Evolutionary conservation across 1,140 invertebrate genomes (phyloP).

Genomic region (Augochlora pura): DNA sequence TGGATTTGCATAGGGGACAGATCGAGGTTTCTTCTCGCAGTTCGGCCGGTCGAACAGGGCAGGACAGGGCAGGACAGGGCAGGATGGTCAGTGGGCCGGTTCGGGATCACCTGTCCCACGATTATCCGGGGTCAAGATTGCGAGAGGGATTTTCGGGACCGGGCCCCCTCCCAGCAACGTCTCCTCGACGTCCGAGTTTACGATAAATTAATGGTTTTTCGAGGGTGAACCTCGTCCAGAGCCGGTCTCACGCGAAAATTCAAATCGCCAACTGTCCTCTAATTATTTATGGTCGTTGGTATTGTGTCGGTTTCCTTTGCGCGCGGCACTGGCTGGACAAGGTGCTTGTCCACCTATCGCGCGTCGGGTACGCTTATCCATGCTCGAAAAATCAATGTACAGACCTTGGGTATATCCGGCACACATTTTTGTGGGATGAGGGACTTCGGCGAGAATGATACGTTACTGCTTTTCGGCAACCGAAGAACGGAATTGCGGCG

Average conservation of each 20-base stretch:
- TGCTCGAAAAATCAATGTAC: no score
- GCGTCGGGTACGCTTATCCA: no score
- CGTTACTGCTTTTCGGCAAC: no score
- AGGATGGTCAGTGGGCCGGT: slow-evolving; percentile 68
- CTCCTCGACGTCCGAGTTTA: slow-evolving; percentile 63
- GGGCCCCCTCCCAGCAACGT: slow-evolving; percentile 28
- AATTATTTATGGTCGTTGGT: slow-evolving; percentile 68
- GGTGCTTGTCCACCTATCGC: no score
- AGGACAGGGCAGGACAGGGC: not conserved
- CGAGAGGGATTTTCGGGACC: slow-evolving; percentile 49
- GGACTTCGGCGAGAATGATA: no score
- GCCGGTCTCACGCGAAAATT: slow-evolving; percentile 62
- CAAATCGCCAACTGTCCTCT: slow-evolving; percentile 59
- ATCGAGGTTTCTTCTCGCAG: slow-evolving; percentile 48
- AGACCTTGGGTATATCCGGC: no score
- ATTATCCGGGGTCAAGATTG: slow-evolving; percentile 77
- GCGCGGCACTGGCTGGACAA: not conserved
- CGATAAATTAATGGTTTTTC: slow-evolving; percentile 76
- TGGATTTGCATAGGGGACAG: slow-evolving; percentile 70
- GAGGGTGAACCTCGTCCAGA: slow-evolving; percentile 38
- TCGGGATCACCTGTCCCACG: slow-evolving; percentile 75
- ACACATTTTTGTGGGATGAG: no score
- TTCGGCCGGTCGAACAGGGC: slow-evolving; percentile 20
- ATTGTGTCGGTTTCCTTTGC: slow-evolving; percentile 33
- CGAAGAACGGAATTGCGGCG: no score